Base-by-base conservation (phyloP, 1,140 invertebrate genomes). In the Zeugodacus cucurbitae region DNA sequence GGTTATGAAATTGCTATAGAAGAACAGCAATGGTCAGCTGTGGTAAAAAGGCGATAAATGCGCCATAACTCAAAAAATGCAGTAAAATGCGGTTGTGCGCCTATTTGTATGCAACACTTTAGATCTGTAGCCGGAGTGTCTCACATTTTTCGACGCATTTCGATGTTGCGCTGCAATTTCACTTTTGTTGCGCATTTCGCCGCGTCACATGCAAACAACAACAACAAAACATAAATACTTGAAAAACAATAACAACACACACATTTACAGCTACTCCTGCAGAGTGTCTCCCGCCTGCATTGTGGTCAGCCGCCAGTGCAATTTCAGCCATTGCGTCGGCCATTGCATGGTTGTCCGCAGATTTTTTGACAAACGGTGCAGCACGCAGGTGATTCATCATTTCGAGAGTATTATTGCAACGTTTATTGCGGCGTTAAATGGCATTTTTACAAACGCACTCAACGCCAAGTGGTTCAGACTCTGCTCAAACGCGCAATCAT, bases 351-450 rank as follows among this genome's bases (percentile, higher is more conserved):
- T 20, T 59, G 29, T 26, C 48, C 57, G 17, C 85, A 86, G 6
- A 48, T 70, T 87, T 70, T 87, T 70, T 91, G 89, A 90, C 86
- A 91, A 89, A 91, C 92, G 91, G 90, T 92, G 91, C 91, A 92
- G 88, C 89, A 87, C 91, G 17, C 85, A 92, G 91, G 91, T 92
- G 91, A 92, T 92, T 92, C 91, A 92, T 92, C 91, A 92, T 92
- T 91, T 91, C 90, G 88, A 92, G 91, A 91, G 91, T 90, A 91
- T 92, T 91, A 91, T 91, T 92, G 91, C 91, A 92, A 92, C 91
- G 91, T 92, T 92, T 92, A 92, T 92, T 92, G 91, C 91, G 90
- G 87, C 87, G 59, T 87, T 87, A 64, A 86, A 87, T 87, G 87
- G 58, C 59, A 90, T 92, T 92, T 92, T 92, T 87, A 92, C 91